Evolutionary conservation across 2,888 invertebrate species (phyloP).

Genomic region (Galerucella nymphaeae): DNA sequence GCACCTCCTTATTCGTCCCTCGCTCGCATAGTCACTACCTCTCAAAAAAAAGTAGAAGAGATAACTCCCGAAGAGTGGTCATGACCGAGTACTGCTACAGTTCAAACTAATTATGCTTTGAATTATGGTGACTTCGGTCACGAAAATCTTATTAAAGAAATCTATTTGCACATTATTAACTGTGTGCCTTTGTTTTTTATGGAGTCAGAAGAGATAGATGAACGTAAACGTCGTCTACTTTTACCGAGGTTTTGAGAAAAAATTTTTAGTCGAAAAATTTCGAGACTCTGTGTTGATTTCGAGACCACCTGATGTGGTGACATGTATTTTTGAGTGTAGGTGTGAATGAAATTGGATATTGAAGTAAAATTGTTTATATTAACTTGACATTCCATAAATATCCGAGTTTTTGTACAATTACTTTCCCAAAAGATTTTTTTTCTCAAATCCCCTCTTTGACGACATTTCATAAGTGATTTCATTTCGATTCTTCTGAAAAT

Average conservation of each 20-base stretch:
- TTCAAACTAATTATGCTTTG: constrained; percentile 50
- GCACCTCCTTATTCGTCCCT: background rate
- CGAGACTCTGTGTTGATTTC: constrained; percentile 10
- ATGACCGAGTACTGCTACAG: constrained; percentile 51
- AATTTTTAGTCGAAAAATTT: no score
- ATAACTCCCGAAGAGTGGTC: constrained; percentile 45
- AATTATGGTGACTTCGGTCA: constrained; percentile 47
- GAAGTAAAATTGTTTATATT: no score
- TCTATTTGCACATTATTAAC: constrained; percentile 48
- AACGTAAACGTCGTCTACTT: no score
- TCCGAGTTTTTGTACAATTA: background rate
- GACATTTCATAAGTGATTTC: constrained; percentile 8
- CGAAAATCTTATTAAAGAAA: constrained; percentile 47
- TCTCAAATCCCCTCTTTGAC: background rate
- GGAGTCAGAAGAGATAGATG: constrained; percentile 16
- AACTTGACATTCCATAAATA: no score
- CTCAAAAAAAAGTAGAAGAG: constrained; percentile 21
- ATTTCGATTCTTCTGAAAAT: background rate
- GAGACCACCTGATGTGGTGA: constrained; percentile 22
- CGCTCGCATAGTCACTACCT: constrained; percentile 8
- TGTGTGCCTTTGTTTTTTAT: constrained; percentile 38
- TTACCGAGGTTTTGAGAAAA: no score
- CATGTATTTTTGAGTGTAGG: constrained; percentile 18
- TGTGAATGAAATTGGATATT: constrained; percentile 19
- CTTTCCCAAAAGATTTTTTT: background rate